Base-by-base conservation (phyloP, 2,113 vertebrate species). In the Strix aluco region DNA sequence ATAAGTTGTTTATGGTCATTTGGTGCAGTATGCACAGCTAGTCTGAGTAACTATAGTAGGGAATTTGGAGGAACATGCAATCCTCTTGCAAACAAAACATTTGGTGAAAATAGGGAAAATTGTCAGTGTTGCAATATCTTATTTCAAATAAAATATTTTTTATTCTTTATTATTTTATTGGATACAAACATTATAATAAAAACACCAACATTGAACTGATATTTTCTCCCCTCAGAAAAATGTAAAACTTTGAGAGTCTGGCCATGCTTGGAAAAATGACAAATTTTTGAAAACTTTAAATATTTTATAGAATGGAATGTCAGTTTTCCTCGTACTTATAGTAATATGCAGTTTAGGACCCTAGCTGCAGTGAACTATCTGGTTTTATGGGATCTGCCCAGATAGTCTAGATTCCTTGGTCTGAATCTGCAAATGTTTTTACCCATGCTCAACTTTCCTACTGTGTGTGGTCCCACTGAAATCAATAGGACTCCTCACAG, bases 391-490 rank as follows among this genome's bases (percentile, higher is more conserved):
- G 57, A 52, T 85, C 57, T 94, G 44, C 65, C 44, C 22, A 13
- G 78, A 94, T 80, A 96, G 70, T 58, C 91, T 89, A 90, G 87
- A 92, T 94, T 96, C 75, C 69, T 91, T 88, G 62, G 65, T 85
- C 73, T 90, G 82, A 94, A 77, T 88, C 66, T 82, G 40, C 14
- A 81, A 88, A 47, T 40, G 19, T 44, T 92, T 96, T 89, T 89
- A 91, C 69, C 82, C 86, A 61, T 83, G 86, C 82, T 92, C 71
- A 81, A 36, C 52, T 90, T 94, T 94, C 61, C 30, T 78, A 36
- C 63, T 88, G 90, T 88, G 92, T 97, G 95, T 96, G 93, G 94
- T 94, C 91, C 77, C 52, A 67, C 51, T 86, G 73, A 96, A 92
- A 88, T 88, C 69, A 83, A 47, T 62, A 85, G 21, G 19, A 91